Conservation (phyloP, 2,888 invertebrate species). For the Philereme transversata region DNA sequence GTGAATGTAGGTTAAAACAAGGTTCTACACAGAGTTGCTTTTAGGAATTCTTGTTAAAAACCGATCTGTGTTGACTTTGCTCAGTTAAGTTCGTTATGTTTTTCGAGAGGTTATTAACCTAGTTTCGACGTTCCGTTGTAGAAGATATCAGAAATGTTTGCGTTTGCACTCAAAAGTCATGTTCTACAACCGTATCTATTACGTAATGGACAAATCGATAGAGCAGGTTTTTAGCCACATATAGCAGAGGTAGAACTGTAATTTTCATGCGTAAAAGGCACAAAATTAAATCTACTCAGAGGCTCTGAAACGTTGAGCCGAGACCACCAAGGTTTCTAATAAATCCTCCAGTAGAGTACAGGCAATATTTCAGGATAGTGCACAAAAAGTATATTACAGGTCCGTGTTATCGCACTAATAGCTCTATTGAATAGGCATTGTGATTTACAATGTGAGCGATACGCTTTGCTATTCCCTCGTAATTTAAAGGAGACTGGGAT, state of each 20-base stretch:
- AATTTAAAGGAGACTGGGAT: slow-evolving; percentile 63
- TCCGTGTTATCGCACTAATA: slow-evolving; percentile 37
- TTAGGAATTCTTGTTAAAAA: slow-evolving; percentile 31
- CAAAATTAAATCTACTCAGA: slow-evolving; percentile 6
- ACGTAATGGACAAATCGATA: slow-evolving; percentile 35
- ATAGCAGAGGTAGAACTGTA: background rate
- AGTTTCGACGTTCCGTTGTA: slow-evolving; percentile 55
- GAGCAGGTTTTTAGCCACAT: slow-evolving; percentile 13
- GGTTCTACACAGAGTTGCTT: slow-evolving; percentile 29
- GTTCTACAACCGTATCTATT: slow-evolving; percentile 33
- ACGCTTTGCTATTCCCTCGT: slow-evolving; percentile 42
- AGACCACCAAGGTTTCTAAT: slow-evolving; percentile 24
- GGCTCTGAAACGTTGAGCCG: slow-evolving; percentile 5
- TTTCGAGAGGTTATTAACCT: slow-evolving; percentile 73
- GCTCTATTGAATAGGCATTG: slow-evolving; percentile 48
- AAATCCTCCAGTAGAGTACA: slow-evolving; percentile 15
- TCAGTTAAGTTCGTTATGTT: slow-evolving; percentile 51
- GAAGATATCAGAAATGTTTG: slow-evolving; percentile 34
- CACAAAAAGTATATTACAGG: slow-evolving; percentile 26
- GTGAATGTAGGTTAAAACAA: slow-evolving; percentile 32
- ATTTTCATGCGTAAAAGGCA: slow-evolving; percentile 4
- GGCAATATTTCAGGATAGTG: slow-evolving; percentile 26
- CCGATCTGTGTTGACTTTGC: slow-evolving; percentile 57
- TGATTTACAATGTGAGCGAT: slow-evolving; percentile 49
- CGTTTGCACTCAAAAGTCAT: slow-evolving; percentile 33